A percentile compares a stretch with the other conserved stretches of the same genome.
Evolutionary conservation across 2,113 vertebrate species (phyloP).

Genomic region (Neomonachus schauinslandi): DNA sequence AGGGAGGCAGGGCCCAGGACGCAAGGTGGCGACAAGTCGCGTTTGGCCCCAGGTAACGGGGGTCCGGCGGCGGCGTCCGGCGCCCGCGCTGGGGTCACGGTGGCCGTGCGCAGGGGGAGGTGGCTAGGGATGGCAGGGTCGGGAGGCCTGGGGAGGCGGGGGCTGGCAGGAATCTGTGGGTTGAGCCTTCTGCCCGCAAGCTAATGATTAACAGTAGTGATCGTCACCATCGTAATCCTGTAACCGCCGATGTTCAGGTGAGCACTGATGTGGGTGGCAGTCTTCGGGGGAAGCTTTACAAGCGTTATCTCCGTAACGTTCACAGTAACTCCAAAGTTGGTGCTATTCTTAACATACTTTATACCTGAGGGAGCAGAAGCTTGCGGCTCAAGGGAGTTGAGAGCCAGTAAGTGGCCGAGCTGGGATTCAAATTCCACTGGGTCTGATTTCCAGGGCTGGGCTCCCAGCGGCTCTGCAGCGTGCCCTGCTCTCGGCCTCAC

Average conservation of each 20-base stretch:
- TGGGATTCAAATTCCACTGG: neutral
- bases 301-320: neutral
- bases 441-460: neutral
- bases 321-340: slow-evolving; percentile 38
- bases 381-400: neutral
- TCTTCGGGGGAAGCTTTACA: neutral
- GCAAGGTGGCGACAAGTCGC: slow-evolving; percentile 67
- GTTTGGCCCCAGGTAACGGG: slow-evolving; percentile 78
- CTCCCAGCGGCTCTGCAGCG: neutral
- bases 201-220: neutral
- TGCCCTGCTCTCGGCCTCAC: neutral
- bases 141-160: neutral
- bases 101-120: slow-evolving; percentile 55
- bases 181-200: neutral
- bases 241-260: neutral
- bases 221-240: neutral
- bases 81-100: slow-evolving; percentile 55
- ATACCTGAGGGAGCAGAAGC: neutral
- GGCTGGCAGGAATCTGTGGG: neutral
- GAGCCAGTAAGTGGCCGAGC: neutral
- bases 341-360: neutral
- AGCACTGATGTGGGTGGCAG: neutral
- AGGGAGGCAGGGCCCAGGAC: slow-evolving; percentile 73
- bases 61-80: slow-evolving; percentile 47
- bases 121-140: neutral